Base-by-base conservation (phyloP, 2,113 vertebrate species). In the Bubo bubo region DNA sequence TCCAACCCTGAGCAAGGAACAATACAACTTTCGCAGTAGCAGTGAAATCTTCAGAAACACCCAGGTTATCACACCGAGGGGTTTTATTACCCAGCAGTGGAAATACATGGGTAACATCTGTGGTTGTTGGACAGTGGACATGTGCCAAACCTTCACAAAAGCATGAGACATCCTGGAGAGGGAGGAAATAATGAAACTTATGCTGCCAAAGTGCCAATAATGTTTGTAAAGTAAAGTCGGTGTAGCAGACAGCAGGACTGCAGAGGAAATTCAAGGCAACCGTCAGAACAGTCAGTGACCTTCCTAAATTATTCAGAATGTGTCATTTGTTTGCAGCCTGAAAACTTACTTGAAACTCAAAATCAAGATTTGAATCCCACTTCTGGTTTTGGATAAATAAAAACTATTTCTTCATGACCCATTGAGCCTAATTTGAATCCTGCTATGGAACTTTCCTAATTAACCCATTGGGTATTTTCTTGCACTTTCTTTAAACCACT, bases 271-370 rank as follows among this genome's bases (percentile, higher is more conserved):
- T 68, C 83, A 79, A 75, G 66, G 86, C 62, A 84, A 75, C 62
- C 79, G 71, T 32, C 89, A 87, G 81, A 91, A 66, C 20, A 91
- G 49, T 23, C 83, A 73, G 53, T 66, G 96, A 93, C 94, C 95
- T 97, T 93, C 89, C 73, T 95, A 79, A 95, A 95, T 97, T 95
- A 95, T 91, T 94, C 86, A 94, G 37, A 41, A 76, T 7, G 26
- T 49, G 72, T 88, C 89, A 87, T 89, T 94, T 87, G 39, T 89
- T 79, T 91, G 39, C 94, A 87, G 73, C 43, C 53, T 85, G 53
- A 92, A 79, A 86, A 82, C 55, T 91, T 60, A n/a, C 67, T 90
- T 70, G 74, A 94, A 93, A 43, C 79, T 85, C 55, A 55, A 35
- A 37, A 53, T 68, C 73, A 94, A 76, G 77, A 72, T 62, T 82